Evolutionary conservation across 2,113 vertebrate species (phyloP).

Genomic region (Phyllostomus discolor): DNA sequence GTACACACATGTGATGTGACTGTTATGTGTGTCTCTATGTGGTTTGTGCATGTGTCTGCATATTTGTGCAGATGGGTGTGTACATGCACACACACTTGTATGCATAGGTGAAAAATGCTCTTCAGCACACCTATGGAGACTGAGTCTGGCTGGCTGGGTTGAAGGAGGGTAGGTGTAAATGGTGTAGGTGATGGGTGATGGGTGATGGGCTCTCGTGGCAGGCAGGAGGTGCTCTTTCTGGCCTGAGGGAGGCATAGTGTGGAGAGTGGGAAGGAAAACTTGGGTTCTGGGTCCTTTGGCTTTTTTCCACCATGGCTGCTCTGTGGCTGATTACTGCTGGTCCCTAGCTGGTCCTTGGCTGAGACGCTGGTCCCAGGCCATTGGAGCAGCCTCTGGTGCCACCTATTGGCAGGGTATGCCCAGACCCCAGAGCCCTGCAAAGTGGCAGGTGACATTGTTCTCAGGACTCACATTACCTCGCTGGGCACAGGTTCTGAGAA

Average conservation of each 20-base stretch:
- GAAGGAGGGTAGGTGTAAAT: neutral
- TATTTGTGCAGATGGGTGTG: neutral
- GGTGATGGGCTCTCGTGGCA: neutral
- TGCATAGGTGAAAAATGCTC: neutral
- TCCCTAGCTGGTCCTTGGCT: no score
- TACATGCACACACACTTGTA: no score
- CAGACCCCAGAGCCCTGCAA: neutral
- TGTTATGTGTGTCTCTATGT: neutral
- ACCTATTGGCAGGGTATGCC: neutral
- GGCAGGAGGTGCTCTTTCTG: neutral
- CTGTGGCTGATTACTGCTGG: neutral
- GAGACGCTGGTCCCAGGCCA: fast-evolving
- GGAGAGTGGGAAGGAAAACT: neutral
- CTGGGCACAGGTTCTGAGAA: neutral
- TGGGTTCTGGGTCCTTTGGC: no score
- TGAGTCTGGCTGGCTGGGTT: neutral
- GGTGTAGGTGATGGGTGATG: no score
- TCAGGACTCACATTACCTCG: neutral
- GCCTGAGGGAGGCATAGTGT: neutral
- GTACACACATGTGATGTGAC: no score
- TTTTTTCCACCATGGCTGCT: fast-evolving
- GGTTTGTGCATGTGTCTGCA: neutral
- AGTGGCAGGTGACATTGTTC: neutral
- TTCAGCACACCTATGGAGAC: neutral
- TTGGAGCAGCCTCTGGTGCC: neutral